Base-by-base conservation (phyloP, 1,140 invertebrate species). In the Dendrolimus punctatus region DNA sequence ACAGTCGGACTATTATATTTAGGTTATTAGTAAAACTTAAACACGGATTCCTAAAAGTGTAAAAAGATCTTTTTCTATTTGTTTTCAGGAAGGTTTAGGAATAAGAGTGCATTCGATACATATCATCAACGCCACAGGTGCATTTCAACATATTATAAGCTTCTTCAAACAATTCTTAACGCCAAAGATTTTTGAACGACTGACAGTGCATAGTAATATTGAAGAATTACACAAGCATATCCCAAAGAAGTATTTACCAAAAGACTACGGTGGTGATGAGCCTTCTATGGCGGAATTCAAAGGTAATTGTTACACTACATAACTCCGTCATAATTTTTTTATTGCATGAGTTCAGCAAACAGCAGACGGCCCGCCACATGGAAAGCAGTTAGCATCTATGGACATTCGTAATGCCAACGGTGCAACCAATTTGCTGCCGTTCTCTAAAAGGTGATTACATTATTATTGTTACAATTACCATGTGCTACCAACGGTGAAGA, bases 251-350 rank as follows among this genome's bases (percentile, higher is more conserved):
- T 71, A 88, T 51, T 68, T 90, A n/a, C 89, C 88, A 0, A 74
- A 76, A 7, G 87, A 90, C 43, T 90, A 88, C 60, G 88, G 87
- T 0, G 89, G 89, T 6, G 70, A 75, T 0, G 63, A 80, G n/a
- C 70, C 60, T 23, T 66, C 66, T 38, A 45, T 81, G 9, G 57
- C 68, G 6, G 71, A 77, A 37, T 68, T 82, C 37, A 69, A 71
- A 68, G 73, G 76, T 77, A 56, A 46, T 57, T 53, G 5, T 8
- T 8, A 40, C 23, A 23, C 23, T 23, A 23, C 23, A 23, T 23
- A 23, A 23, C 23, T 2, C 23, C 23, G 23, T 23, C 23, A 23
- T 23, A 1, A 23, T 23, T 23, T 23, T 23, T 23, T 23, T 23
- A 23, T 23, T 23, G 23, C 23, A 23, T 23, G 1, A 23, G 3